Evolutionary conservation across 2,888 invertebrate genomes (phyloP).

Genomic region (Synanthedon vespiformis): DNA sequence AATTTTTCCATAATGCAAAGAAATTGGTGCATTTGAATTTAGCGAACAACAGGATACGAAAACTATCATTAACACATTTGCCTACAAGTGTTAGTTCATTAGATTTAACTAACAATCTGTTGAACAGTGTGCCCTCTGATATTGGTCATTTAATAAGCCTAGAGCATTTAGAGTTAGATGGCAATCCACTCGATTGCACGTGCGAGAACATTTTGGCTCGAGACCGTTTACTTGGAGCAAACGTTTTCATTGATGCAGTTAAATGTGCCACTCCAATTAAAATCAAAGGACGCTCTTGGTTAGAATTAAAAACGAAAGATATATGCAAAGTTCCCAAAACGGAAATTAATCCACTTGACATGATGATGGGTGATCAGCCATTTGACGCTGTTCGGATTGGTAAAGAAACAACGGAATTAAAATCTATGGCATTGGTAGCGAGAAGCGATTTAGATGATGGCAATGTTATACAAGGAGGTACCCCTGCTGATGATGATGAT

Average conservation of each 20-base stretch:
- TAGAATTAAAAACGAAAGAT: conserved; percentile 69
- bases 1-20: conserved; percentile 68
- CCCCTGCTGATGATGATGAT: conserved; percentile 46
- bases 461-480: conserved; percentile 38
- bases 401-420: conserved; percentile 44
- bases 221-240: conserved; percentile 68
- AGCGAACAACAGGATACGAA: conserved; percentile 71
- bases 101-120: conserved; percentile 73
- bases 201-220: conserved; percentile 76
- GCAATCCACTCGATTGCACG: conserved; percentile 78
- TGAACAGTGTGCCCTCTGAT: conserved; percentile 72
- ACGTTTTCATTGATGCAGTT: conserved; percentile 67
- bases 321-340: conserved; percentile 57
- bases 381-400: conserved; percentile 42
- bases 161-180: conserved; percentile 73
- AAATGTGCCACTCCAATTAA: conserved; percentile 68
- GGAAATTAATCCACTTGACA: conserved; percentile 53
- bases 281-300: conserved; percentile 64
- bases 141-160: conserved; percentile 66
- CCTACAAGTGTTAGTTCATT: conserved; percentile 72
- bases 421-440: conserved; percentile 44
- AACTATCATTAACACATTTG: conserved; percentile 62
- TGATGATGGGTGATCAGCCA: conserved; percentile 76
- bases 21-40: conserved; percentile 72
- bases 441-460: conserved; percentile 52